Evolutionary conservation across 2,888 invertebrate genomes (phyloP).

Genomic region (Polyommatus icarus): DNA sequence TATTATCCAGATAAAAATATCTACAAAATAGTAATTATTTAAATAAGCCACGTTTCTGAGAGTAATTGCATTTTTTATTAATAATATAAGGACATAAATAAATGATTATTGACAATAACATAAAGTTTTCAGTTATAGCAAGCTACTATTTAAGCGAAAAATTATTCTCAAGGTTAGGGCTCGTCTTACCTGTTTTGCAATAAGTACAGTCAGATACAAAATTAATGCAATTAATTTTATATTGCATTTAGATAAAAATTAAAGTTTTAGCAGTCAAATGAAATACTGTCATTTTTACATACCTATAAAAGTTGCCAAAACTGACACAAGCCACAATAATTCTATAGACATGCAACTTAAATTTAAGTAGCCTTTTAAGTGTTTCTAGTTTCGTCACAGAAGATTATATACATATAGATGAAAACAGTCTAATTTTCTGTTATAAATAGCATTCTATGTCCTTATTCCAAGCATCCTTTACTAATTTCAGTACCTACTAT

Average conservation of each 20-base stretch:
- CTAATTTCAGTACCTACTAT: too few relatives aligned
- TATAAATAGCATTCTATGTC: too few relatives aligned
- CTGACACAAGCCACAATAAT: too few relatives aligned
- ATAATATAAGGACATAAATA: slow-evolving; percentile 12
- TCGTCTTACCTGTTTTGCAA: slow-evolving; percentile 18
- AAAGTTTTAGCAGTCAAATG: not conserved
- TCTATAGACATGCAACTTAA: too few relatives aligned
- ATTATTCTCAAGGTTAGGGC: slow-evolving; percentile 30
- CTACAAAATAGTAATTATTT: slow-evolving; percentile 4
- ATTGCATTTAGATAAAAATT: not conserved
- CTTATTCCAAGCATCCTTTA: too few relatives aligned
- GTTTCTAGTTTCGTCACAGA: too few relatives aligned
- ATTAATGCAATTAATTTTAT: not conserved
- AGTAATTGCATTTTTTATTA: slow-evolving; percentile 10
- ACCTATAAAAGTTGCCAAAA: too few relatives aligned
- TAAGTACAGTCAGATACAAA: slow-evolving; percentile 2
- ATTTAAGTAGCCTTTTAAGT: too few relatives aligned
- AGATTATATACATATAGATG: too few relatives aligned
- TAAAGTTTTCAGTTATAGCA: slow-evolving; percentile 22
- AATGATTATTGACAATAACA: slow-evolving; percentile 29
- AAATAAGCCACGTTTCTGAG: slow-evolving; percentile 5
- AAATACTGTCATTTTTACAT: too few relatives aligned
- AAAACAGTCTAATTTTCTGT: too few relatives aligned
- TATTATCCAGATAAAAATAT: slow-evolving; percentile 31
- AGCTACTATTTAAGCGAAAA: slow-evolving; percentile 24